Conservation (phyloP, 2,113 vertebrate genomes). For the Ancistrus triradiatus region DNA sequence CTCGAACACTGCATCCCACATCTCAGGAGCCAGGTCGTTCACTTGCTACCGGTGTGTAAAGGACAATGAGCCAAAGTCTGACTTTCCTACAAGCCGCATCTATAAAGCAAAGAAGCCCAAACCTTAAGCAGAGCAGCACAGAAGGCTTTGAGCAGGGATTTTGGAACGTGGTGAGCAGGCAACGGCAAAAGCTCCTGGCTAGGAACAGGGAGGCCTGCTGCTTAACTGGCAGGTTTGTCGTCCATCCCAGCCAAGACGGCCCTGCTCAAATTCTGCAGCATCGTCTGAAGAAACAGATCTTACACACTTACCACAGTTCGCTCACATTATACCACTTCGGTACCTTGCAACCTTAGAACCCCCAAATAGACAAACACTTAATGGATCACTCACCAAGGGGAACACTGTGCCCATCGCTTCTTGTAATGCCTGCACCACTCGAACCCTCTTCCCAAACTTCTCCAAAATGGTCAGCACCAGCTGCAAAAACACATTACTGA, state of each 20-base stretch:
- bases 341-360: too few relatives aligned
- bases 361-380: too few relatives aligned
- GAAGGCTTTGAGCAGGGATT: conserved; percentile 87
- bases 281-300: conserved; percentile 70
- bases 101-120: conserved; percentile 14
- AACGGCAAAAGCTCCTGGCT: conserved; percentile 89
- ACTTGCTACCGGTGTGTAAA: conserved; percentile 75
- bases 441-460: conserved; percentile 97
- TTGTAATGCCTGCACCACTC: conserved; percentile 92
- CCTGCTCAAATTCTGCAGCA: conserved; percentile 88
- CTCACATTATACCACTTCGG: too few relatives aligned
- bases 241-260: conserved; percentile 94
- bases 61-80: too few relatives aligned
- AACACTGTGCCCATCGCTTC: conserved; percentile 95
- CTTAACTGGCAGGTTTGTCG: conserved; percentile 96
- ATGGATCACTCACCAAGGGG: conserved; percentile 79
- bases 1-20: conserved; percentile 95
- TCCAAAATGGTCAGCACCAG: conserved; percentile 94
- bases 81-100: too few relatives aligned
- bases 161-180: conserved; percentile 83
- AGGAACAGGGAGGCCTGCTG: conserved; percentile 95
- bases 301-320: too few relatives aligned
- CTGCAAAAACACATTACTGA: conserved; percentile 64
- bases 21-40: conserved; percentile 92
- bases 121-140: conserved; percentile 96